A percentile compares a stretch with the other conserved stretches of the same genome.
Evolutionary conservation across 2,888 invertebrate species (phyloP).

Genomic region (Drosophila anomalata): DNA sequence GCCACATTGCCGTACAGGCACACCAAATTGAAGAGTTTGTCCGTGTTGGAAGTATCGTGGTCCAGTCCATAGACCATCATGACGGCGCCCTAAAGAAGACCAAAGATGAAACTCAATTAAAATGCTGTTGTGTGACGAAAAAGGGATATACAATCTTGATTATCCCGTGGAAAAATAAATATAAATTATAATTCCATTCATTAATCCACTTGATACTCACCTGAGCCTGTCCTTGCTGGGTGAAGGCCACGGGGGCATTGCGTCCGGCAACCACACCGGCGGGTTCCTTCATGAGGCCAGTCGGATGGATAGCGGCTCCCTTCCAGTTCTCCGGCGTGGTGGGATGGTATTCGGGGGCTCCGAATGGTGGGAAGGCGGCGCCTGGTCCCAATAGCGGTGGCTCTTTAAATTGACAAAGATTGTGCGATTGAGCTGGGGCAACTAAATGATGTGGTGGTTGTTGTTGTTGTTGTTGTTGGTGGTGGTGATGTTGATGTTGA

Average conservation of each 20-base stretch:
- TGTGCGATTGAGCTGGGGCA: slow-evolving; percentile 78
- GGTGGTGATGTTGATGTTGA: slow-evolving; percentile 50
- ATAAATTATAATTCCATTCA: slow-evolving; percentile 51
- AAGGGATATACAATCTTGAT: slow-evolving; percentile 19
- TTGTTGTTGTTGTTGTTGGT: too few species aligned
- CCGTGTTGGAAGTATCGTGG: slow-evolving; percentile 96
- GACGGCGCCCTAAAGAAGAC: slow-evolving; percentile 91
- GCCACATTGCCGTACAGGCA: slow-evolving; percentile 99
- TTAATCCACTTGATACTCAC: slow-evolving; percentile 63
- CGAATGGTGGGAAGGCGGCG: slow-evolving; percentile 83
- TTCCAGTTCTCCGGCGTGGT: slow-evolving; percentile 84
- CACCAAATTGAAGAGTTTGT: slow-evolving; percentile 98
- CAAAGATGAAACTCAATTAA: slow-evolving; percentile 51
- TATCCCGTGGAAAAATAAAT: slow-evolving; percentile 49
- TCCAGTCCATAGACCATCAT: slow-evolving; percentile 99
- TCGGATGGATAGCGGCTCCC: slow-evolving; percentile 82
- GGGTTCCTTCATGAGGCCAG: slow-evolving; percentile 87
- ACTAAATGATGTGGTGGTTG: slow-evolving; percentile 71
- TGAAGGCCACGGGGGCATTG: slow-evolving; percentile 83
- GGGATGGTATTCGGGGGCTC: slow-evolving; percentile 84
- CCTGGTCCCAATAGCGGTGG: slow-evolving; percentile 84
- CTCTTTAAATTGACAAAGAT: slow-evolving; percentile 84
- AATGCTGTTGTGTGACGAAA: slow-evolving; percentile 45
- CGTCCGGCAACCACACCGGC: slow-evolving; percentile 84
- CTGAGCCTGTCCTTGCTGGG: slow-evolving; percentile 83